Evolutionary conservation across 2,888 invertebrate genomes (phyloP).

Genomic region (Frankliniella fusca): DNA sequence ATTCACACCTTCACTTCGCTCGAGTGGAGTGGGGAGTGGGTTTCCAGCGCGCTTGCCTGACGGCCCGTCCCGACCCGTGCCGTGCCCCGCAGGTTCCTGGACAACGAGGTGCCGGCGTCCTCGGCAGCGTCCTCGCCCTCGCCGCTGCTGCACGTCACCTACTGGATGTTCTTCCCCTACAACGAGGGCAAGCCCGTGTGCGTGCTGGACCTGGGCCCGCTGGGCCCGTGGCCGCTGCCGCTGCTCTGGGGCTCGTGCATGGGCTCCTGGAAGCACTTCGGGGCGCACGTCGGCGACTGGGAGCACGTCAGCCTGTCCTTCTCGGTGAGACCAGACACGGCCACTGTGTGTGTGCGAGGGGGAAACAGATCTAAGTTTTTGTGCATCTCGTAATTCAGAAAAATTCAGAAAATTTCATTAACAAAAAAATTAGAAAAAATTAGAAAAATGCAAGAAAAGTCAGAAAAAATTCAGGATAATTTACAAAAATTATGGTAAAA

Average conservation of each 20-base stretch:
- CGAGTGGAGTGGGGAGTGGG: no score
- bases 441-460: no score
- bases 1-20: no score
- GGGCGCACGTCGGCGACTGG: conserved; percentile 66
- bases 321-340: conserved; percentile 43
- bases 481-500: no score
- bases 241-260: conserved; percentile 56
- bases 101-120: neutral
- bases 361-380: no score
- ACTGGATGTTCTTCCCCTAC: conserved; percentile 68
- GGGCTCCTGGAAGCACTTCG: conserved; percentile 55
- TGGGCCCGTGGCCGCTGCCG: conserved; percentile 59
- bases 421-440: no score
- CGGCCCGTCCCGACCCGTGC: no score
- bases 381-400: no score
- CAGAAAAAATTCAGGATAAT: no score
- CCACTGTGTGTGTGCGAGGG: no score
- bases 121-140: neutral
- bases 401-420: no score
- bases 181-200: conserved; percentile 59
- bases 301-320: conserved; percentile 62
- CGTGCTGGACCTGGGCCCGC: conserved; percentile 50
- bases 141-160: conserved; percentile 53
- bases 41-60: no score
- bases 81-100: neutral